Evolutionary conservation across 37 sponge, comb jelly and placozoan genomes (phyloP).

Genomic region (Cladorhizidae sp.): DNA sequence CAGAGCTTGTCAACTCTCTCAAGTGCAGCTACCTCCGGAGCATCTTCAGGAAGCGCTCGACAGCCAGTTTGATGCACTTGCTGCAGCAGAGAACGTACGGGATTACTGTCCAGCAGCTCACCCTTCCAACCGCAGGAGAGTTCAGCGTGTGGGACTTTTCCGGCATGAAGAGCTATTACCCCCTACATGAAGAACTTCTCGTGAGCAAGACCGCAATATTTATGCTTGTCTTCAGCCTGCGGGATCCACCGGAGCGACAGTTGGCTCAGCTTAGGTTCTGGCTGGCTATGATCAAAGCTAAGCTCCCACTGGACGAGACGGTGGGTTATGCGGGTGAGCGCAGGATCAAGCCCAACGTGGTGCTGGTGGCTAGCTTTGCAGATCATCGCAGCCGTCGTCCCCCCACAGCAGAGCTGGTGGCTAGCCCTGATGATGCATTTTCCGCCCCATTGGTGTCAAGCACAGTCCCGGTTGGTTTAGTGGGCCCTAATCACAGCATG

Average conservation of each 20-base stretch:
- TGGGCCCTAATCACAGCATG: too few species aligned
- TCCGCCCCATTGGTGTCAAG: too few species aligned
- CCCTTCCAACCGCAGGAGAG: slow-evolving; percentile 62
- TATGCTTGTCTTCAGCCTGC: slow-evolving; percentile 71
- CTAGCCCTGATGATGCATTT: background rate
- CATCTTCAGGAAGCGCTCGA: slow-evolving; percentile 64
- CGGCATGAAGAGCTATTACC: slow-evolving; percentile 73
- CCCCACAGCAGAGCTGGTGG: background rate
- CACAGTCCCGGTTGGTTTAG: too few species aligned
- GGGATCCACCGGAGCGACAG: slow-evolving; percentile 59
- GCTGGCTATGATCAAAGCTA: slow-evolving; percentile 83
- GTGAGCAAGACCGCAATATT: slow-evolving; percentile 52
- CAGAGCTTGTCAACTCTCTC: slow-evolving; percentile 76
- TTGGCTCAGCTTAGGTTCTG: slow-evolving; percentile 69
- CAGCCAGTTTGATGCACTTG: slow-evolving; percentile 41
- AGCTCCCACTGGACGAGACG: slow-evolving; percentile 30
- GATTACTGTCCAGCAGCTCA: slow-evolving; percentile 44
- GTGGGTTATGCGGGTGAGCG: slow-evolving; percentile 28
- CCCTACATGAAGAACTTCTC: slow-evolving; percentile 75
- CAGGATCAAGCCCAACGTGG: slow-evolving; percentile 43
- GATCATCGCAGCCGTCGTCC: slow-evolving; percentile 33
- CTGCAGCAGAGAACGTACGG: slow-evolving; percentile 58
- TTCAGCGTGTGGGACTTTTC: slow-evolving; percentile 94
- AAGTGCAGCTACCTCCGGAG: slow-evolving; percentile 61
- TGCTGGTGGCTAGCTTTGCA: slow-evolving; percentile 76